Base-by-base conservation (phyloP, 2,888 invertebrate species). In the Agrypnus murinus region DNA sequence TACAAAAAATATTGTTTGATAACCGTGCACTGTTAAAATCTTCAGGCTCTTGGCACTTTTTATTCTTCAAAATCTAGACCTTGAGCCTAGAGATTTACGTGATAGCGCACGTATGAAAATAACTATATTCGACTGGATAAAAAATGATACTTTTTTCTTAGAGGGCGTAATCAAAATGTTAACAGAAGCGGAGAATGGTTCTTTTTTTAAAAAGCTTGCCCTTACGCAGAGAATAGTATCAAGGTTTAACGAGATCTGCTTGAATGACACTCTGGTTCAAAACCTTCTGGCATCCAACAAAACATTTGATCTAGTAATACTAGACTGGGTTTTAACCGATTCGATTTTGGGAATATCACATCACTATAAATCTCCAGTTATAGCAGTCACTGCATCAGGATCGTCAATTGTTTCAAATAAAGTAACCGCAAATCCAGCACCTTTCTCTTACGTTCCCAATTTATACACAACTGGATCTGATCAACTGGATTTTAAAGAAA, bases 371-470 rank as follows among this genome's bases (percentile, higher is more conserved):
- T 82, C 82, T 2, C 83, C 84, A 0, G 72, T 83, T 3, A 80
- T 86, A 32, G 72, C 80, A 0, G 78, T 85, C n/a, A 77, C 78
- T 14, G 74, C 82, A 1, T 72, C 78, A 10, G 81, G 80, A 2
- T 78, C 77, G 10, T 77, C 76, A 10, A 73, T 74, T 3, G 68
- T 78, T 17, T 74, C 78, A 0, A 80, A 79, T 46, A 77, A 77
- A 40, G 60, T 80, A 2, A 74, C 80, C 2, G 82, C 82, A 32
- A 83, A 82, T 70, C 80, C 83, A 0, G 75, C 80, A 43, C 82
- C 83, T 1, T 81, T 78, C 32, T 79, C 84, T 2, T 84, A 82
- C 60, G 79, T 85, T 14, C 83, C 84, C 3, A 75, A 78, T 55
- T 59, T 75, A 32, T 75, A 81, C 32, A 59, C 77, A 8, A 57